Evolutionary conservation across 1,140 invertebrate species (phyloP), one percentile per base, ranked within the genome.

Genomic region (Micrasema longulum): DNA sequence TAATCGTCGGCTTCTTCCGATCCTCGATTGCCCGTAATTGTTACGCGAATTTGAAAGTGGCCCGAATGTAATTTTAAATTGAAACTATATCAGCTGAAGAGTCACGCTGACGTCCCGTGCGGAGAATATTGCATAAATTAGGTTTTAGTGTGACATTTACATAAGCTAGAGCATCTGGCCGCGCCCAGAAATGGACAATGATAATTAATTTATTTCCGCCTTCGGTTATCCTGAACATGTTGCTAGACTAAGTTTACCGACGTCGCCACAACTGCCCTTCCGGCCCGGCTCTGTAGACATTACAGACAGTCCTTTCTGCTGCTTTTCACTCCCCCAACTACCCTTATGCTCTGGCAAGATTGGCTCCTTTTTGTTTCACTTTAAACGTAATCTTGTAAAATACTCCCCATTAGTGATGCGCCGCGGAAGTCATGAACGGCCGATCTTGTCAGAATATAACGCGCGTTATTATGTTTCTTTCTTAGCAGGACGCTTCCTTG

Each of bases 41-140:
- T 31, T n/a, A 31, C 22, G 23, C 50, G 22, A 12, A 45, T 2
- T 53, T 31, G 50, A 26, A 31, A 23, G 50, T 22, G 4, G 50
- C 50, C 50, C 50, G 10, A 22, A 20, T 0, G 26, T 48, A 48
- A 48, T 18, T 48, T 16, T 48, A 48, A n/a, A 22, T 16, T 48
- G 16, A 20, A 10, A 18, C 18, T 12, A 55, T 31, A 23, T 55
- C 23, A 55, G n/a, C 22, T 12, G 43, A 16, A 5, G 14, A 47
- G 43, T n/a, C 43, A 14, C 43, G 43, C 43, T 47, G 16, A 47
- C 43, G 43, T 47, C 43, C 26, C 26, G 20, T 31, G 26, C 52
- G 55, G 55, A 41, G 55, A 20, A 60, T 43, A 18, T 68, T 68
- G 65, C 65, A 68, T 68, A 68, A 55, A 68, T 55, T 68, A 68